A percentile compares a stretch with the other conserved stretches of the same genome.
phyloP scores from a whole-genome alignment of 2,888 invertebrate genomes.

The Apantesis nais region DNA sequence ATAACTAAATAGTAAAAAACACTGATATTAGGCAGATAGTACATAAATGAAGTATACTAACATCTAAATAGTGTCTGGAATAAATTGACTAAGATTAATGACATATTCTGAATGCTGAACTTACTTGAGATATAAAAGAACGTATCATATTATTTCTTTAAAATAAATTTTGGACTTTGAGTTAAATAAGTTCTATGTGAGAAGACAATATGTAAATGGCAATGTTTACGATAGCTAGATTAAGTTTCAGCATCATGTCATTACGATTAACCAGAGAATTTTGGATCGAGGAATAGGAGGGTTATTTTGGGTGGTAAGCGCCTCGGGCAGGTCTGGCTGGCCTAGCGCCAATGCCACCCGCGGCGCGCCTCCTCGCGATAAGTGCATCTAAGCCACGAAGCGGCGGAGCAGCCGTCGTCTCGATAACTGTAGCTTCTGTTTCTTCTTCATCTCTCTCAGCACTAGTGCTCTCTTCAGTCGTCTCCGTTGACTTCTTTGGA shows the following conservation, averaged over 20 bases:
- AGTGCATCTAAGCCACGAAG: conserved; percentile 89
- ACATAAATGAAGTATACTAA: conserved; percentile 51
- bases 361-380: conserved; percentile 89
- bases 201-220: conserved; percentile 12
- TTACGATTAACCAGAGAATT: conserved; percentile 36
- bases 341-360: conserved; percentile 70
- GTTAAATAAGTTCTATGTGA: conserved; percentile 18
- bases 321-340: conserved; percentile 70
- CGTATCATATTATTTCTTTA: conserved; percentile 12
- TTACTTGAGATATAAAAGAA: conserved; percentile 31
- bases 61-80: conserved; percentile 69
- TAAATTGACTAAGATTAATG: conserved; percentile 80
- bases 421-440: conserved; percentile 67
- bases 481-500: conserved; percentile 72
- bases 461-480: conserved; percentile 75
- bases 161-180: neutral
- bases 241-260: conserved; percentile 50
- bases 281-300: conserved; percentile 24
- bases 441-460: conserved; percentile 73
- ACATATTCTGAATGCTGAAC: conserved; percentile 57
- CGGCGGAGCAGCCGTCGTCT: conserved; percentile 84
- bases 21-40: conserved; percentile 51
- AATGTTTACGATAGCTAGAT: conserved; percentile 13
- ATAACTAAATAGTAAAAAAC: conserved; percentile 54
- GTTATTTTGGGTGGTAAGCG: conserved; percentile 59